Evolutionary conservation across 2,797 vertebrate genomes (phyloP).

Genomic region (Schizopygopsis pylzovi): DNA sequence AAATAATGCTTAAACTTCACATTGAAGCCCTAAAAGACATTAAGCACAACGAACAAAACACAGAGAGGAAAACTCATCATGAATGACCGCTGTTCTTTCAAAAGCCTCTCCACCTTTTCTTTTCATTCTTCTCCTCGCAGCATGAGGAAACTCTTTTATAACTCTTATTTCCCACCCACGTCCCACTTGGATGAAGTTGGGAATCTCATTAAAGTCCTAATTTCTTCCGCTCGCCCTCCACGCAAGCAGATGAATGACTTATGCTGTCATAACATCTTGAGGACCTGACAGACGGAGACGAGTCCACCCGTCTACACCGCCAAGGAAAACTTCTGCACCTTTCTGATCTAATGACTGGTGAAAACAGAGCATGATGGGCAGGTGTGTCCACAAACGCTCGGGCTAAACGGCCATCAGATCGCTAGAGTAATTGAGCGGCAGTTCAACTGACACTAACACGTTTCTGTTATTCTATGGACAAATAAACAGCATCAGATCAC

Average conservation of each 20-base stretch:
- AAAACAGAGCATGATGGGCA: constrained; percentile 35
- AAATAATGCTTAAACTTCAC: not conserved
- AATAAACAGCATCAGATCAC: constrained; percentile 68
- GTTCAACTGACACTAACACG: constrained; percentile 63
- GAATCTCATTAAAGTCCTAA: constrained; percentile 65
- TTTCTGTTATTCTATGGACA: constrained; percentile 59
- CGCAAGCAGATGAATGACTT: constrained; percentile 68
- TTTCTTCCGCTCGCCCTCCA: constrained; percentile 57
- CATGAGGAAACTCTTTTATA: constrained; percentile 69
- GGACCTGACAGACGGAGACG: constrained; percentile 53
- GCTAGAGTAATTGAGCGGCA: constrained; percentile 65
- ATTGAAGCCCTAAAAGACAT: constrained; percentile 52
- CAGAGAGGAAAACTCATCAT: constrained; percentile 58
- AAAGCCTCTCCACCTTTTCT: constrained; percentile 67
- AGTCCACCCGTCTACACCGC: constrained; percentile 44
- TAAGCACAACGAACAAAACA: constrained; percentile 45
- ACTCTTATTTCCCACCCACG: constrained; percentile 44
- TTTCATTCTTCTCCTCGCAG: constrained; percentile 55
- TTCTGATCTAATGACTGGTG: constrained; percentile 53
- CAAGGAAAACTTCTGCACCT: not conserved
- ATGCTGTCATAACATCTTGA: constrained; percentile 70
- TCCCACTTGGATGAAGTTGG: constrained; percentile 63
- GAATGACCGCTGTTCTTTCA: constrained; percentile 58
- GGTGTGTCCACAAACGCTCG: constrained; percentile 29
- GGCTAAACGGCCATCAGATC: constrained; percentile 60